These are phyloP conservation scores for Mirounga angustirostris DNA, from an alignment of 2,113 vertebrate genomes.

Conservation along the genomic window DNA sequence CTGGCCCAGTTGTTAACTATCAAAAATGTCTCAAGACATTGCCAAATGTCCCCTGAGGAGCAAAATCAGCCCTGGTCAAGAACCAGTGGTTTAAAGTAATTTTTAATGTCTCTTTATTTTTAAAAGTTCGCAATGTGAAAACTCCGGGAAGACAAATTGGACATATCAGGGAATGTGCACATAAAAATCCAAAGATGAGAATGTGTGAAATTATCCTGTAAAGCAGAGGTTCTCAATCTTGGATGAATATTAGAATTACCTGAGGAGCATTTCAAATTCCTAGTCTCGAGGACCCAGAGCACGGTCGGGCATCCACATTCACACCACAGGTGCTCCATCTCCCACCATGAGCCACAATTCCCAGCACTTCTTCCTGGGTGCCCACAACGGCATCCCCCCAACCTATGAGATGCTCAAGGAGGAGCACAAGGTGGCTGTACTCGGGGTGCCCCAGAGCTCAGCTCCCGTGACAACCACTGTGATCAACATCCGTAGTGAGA, in stretches of 20 bases:
- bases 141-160: neutral
- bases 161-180: neutral
- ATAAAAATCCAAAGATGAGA: neutral
- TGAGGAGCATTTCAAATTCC: neutral
- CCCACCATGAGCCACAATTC: neutral
- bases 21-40: neutral
- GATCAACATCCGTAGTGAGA: slow-evolving; percentile 85
- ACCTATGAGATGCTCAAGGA: too few relatives aligned
- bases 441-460: accelerated
- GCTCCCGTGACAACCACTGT: slow-evolving; percentile 80
- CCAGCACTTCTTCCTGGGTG: neutral
- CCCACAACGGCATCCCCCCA: accelerated
- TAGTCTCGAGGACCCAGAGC: neutral
- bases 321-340: neutral
- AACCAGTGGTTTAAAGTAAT: neutral
- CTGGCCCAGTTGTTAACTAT: neutral
- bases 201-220: accelerated
- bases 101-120: slow-evolving; percentile 55
- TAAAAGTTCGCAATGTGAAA: neutral
- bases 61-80: neutral
- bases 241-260: neutral
- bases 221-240: neutral
- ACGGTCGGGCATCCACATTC: accelerated
- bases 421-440: too few relatives aligned
- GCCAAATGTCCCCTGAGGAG: neutral